A percentile compares a stretch with the other conserved stretches of the same genome.
phyloP scores from a whole-genome alignment of 2,113 vertebrate species.

The Vulpes ferrilata region DNA sequence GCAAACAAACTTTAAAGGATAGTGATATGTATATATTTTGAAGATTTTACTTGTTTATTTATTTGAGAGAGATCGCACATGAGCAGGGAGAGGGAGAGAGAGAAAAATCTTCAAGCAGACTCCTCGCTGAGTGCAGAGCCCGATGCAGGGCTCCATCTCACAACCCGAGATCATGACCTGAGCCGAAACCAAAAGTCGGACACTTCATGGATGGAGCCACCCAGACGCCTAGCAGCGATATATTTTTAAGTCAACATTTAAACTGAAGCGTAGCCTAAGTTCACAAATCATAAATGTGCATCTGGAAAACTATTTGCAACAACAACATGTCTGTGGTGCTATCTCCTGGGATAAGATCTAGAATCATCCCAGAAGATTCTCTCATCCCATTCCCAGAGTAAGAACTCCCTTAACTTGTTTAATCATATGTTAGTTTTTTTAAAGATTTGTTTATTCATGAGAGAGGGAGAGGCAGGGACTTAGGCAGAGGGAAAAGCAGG shows the following conservation, averaged over 20 bases:
- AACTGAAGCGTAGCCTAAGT: background rate
- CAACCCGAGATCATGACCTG: background rate
- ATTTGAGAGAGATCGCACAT: background rate
- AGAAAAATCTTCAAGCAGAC: background rate
- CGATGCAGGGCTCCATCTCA: background rate
- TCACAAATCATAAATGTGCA: background rate
- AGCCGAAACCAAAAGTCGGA: background rate
- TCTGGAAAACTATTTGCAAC: background rate
- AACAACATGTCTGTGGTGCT: background rate
- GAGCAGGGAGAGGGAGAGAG: background rate
- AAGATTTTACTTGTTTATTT: background rate
- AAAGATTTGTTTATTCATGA: background rate
- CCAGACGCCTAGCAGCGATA: fast-evolving
- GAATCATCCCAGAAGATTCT: too few species aligned
- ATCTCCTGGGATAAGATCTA: fast-evolving
- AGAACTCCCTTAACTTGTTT: background rate
- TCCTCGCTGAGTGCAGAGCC: background rate
- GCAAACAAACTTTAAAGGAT: background rate
- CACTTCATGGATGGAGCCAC: fast-evolving
- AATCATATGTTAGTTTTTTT: background rate
- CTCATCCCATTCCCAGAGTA: background rate
- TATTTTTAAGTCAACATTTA: background rate
- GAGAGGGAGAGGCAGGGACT: too few species aligned
- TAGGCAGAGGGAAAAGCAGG: too few species aligned
- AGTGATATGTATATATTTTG: background rate